Evolutionary conservation across 2,113 vertebrate genomes (phyloP).

Genomic region (Ancistrus triradiatus): DNA sequence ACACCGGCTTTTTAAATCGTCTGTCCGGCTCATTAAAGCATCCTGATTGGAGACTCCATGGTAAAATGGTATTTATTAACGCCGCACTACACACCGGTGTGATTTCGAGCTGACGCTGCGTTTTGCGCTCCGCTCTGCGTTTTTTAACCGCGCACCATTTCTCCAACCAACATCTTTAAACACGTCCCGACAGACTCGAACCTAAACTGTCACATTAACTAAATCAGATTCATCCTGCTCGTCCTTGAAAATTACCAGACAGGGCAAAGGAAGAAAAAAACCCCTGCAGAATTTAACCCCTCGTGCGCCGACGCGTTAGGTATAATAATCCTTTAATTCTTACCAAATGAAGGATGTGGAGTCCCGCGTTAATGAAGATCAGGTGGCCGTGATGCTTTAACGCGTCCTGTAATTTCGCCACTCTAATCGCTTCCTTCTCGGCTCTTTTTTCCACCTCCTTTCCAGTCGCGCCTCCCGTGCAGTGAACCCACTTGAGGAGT

Average conservation of each 20-base stretch:
- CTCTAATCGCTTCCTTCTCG: background rate
- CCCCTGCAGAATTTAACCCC: constrained; percentile 77
- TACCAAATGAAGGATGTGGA: constrained; percentile 13
- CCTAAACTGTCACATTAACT: background rate
- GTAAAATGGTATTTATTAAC: background rate
- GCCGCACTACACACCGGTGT: background rate
- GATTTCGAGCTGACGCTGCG: constrained; percentile 24
- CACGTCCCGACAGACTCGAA: background rate
- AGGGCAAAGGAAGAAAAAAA: constrained; percentile 47
- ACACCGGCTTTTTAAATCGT: too few species aligned
- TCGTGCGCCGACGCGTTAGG: constrained; percentile 23
- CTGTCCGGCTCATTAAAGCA: too few species aligned
- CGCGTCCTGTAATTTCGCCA: background rate
- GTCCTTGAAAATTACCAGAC: constrained; percentile 31
- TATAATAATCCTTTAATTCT: background rate
- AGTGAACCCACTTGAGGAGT: constrained; percentile 57
- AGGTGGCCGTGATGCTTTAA: background rate
- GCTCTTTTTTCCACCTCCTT: constrained; percentile 43
- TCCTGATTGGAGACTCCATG: background rate
- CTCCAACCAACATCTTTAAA: background rate
- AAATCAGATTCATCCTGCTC: background rate
- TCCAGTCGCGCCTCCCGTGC: constrained; percentile 54
- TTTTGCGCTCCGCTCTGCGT: constrained; percentile 17
- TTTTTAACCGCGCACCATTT: background rate
- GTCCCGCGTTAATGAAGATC: background rate